A percentile compares a stretch with the other conserved stretches of the same genome.
These are phyloP conservation scores for Zaprionus lineosus DNA, from an alignment of 2,888 invertebrate genomes.

Conservation along the genomic window DNA sequence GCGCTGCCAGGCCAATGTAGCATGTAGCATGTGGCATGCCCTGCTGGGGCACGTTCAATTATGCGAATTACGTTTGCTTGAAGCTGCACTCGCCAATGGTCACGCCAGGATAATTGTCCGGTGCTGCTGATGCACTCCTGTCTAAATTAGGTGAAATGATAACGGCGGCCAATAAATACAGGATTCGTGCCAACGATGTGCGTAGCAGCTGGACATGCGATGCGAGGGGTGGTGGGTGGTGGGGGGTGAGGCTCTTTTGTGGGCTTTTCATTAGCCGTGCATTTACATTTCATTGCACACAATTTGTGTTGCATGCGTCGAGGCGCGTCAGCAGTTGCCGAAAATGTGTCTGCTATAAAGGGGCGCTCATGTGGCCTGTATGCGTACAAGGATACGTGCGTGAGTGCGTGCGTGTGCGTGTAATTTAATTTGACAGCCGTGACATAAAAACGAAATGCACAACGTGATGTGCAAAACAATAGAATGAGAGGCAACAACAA, in stretches of 20 bases:
- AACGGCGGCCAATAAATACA: no score
- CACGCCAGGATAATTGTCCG: constrained; percentile 11
- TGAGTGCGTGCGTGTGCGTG: constrained; percentile 36
- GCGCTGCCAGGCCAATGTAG: background rate
- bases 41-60: constrained; percentile 51
- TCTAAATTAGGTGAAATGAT: background rate
- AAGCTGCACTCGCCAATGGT: constrained; percentile 12
- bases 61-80: constrained; percentile 54
- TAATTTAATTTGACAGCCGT: constrained; percentile 74
- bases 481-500: constrained; percentile 28
- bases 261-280: constrained; percentile 64
- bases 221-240: background rate
- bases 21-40: background rate
- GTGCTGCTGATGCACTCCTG: background rate
- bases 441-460: constrained; percentile 68
- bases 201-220: no score
- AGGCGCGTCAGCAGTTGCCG: constrained; percentile 53
- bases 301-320: constrained; percentile 49
- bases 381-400: background rate
- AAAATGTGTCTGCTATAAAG: constrained; percentile 10
- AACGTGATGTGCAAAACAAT: constrained; percentile 69
- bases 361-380: background rate
- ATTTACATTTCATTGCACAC: constrained; percentile 70
- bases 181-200: no score
- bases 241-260: constrained; percentile 16